Base-by-base conservation (phyloP, 2,888 invertebrate genomes). In the Drosophila picticornis region DNA sequence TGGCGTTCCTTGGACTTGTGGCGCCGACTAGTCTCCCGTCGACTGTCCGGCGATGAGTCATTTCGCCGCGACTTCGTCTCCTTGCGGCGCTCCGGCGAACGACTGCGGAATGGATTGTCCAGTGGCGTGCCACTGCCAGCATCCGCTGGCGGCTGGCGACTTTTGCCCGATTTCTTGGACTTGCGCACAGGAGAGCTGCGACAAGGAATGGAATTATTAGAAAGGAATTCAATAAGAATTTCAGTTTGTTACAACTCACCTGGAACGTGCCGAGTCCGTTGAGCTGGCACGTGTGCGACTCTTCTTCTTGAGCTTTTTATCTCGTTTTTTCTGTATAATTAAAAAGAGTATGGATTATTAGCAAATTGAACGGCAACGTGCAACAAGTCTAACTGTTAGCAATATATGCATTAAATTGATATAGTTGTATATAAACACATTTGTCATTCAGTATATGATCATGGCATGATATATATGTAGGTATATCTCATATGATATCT, bases 231-330 rank as follows among this genome's bases (percentile, higher is more conserved):
- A 5, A n/a, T 19, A 32, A 32, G n/a, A 19, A 48, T 38, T 19
- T 59, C 1, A 1, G 4, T 46, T 13, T 19, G 2, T 34, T 34
- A 16, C 2, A 40, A 70, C 89, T 90, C 91, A 95, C 95, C 94
- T 95, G 76, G 94, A 94, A 82, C 94, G 93, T 31, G 95, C 94
- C 88, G 94, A 94, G 66, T 94, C 94, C 57, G 94, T 94, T 50
- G 94, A 93, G 65, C 94, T 94, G 75, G 94, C 94, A 59, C 91
- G 88, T 9, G 63, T 40, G 25, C 80, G 83, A 57, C 62, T 60
- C 77, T 94, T 94, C 92, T 94, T 95, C 94, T 94, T 94, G 90
- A 94, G 95, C 93, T 94, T 95, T 93, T 95, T 95, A 63, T 91
- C 90, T 77, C 94, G 94, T 92, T 94, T 95, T 93, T 95, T 95